These are phyloP conservation scores for Plecotus auritus DNA, from an alignment of 2,113 vertebrate genomes.

Conservation along the genomic window DNA sequence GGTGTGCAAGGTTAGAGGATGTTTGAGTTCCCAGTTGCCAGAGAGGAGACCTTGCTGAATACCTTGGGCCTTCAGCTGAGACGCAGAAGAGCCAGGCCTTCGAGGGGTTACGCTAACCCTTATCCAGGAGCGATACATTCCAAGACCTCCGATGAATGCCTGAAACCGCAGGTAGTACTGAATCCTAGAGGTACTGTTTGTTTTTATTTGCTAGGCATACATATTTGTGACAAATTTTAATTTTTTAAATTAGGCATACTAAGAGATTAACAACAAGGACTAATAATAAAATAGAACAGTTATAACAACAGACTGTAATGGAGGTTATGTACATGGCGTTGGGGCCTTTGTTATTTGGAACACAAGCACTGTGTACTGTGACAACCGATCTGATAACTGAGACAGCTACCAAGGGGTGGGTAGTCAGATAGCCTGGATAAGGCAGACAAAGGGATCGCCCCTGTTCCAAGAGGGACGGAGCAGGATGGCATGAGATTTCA, in stretches of 20 bases:
- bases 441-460: too few relatives aligned
- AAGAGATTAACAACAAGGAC: not conserved
- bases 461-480: not conserved
- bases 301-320: not conserved
- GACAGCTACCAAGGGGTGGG: not conserved
- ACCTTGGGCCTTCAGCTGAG: not conserved
- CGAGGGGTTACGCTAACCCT: not conserved
- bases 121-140: not conserved
- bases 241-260: not conserved
- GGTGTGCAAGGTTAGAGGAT: not conserved
- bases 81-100: not conserved
- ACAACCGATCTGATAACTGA: not conserved
- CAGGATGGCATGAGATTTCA: not conserved
- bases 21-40: not conserved
- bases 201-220: not conserved
- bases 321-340: not conserved
- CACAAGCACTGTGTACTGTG: not conserved
- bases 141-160: not conserved
- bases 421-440: not conserved
- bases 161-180: rapidly evolving
- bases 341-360: not conserved
- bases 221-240: not conserved
- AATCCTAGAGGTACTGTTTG: not conserved
- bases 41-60: not conserved
- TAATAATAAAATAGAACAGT: not conserved